A percentile compares a stretch with the other conserved stretches of the same genome.
Conservation (phyloP, 2,888 invertebrate species). For the Cyrtodaria siliqua region DNA sequence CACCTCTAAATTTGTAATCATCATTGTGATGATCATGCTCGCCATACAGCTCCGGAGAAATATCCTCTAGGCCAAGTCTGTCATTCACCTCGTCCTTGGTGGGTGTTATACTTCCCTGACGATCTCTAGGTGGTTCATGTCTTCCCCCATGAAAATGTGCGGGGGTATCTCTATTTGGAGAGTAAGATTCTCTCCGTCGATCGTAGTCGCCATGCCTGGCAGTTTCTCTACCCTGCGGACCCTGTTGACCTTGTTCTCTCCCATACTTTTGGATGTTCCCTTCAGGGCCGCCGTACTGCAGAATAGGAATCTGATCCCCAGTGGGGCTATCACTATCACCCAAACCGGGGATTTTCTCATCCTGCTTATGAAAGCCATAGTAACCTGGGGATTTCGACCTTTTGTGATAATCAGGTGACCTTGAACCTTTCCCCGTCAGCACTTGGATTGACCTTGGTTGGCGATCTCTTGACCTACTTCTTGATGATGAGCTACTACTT, state of each 20-base stretch:
- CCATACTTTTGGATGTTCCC: too few relatives aligned
- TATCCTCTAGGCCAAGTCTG: slow-evolving; percentile 51
- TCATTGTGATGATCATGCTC: slow-evolving; percentile 3
- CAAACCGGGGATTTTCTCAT: slow-evolving; percentile 43
- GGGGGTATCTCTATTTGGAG: too few relatives aligned
- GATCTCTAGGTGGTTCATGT: too few relatives aligned
- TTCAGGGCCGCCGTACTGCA: too few relatives aligned
- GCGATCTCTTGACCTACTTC: slow-evolving; percentile 24
- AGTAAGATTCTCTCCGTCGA: slow-evolving; percentile 3
- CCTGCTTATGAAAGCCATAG: slow-evolving; percentile 13
- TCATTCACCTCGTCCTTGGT: slow-evolving; percentile 57
- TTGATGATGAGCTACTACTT: slow-evolving; percentile 20
- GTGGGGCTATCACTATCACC: slow-evolving; percentile 18
- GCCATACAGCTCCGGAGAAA: slow-evolving; percentile 40
- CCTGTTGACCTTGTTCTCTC: neutral
- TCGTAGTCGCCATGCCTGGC: neutral
- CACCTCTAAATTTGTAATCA: slow-evolving; percentile 11
- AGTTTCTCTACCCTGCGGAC: neutral
- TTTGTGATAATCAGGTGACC: slow-evolving; percentile 6
- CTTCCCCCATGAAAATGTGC: neutral
- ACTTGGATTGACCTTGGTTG: slow-evolving; percentile 1
- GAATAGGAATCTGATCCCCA: too few relatives aligned
- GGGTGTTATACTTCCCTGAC: slow-evolving; percentile 36
- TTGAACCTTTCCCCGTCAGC: slow-evolving; percentile 17
- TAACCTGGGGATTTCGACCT: neutral